phyloP scores from a whole-genome alignment of 2,113 vertebrate species.

The Turdus rufiventris region DNA sequence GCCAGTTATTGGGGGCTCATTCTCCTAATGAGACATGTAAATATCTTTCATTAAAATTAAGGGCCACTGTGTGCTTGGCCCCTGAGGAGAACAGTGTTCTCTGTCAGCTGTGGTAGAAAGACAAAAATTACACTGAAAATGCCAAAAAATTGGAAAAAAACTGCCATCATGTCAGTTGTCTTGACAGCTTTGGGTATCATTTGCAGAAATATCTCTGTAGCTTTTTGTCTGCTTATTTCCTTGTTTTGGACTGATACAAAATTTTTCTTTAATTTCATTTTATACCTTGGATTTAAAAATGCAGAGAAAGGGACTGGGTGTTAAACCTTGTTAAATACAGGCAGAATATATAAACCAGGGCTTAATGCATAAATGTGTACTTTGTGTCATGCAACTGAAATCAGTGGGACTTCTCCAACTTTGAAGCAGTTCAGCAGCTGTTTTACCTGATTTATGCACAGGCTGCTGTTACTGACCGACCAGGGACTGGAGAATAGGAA shows the following conservation, averaged over 20 bases:
- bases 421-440: not conserved
- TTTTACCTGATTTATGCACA: not conserved
- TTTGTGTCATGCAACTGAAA: not conserved
- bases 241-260: not conserved
- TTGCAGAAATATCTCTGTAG: not conserved
- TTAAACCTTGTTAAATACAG: not conserved
- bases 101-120: not conserved
- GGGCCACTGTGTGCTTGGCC: not conserved
- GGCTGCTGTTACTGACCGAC: not conserved
- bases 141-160: not conserved
- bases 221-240: not conserved
- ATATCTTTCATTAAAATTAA: constrained; percentile 55
- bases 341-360: not conserved
- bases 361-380: rapidly evolving
- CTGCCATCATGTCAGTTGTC: not conserved
- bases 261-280: not conserved
- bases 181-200: not conserved
- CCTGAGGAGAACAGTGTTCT: constrained; percentile 21
- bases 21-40: constrained; percentile 46
- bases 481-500: no score
- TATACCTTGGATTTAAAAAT: not conserved
- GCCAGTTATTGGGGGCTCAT: constrained; percentile 36
- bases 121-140: not conserved
- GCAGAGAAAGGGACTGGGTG: not conserved
- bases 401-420: not conserved